Evolutionary conservation across 2,888 invertebrate species (phyloP).

Genomic region (Tinea trinotella): DNA sequence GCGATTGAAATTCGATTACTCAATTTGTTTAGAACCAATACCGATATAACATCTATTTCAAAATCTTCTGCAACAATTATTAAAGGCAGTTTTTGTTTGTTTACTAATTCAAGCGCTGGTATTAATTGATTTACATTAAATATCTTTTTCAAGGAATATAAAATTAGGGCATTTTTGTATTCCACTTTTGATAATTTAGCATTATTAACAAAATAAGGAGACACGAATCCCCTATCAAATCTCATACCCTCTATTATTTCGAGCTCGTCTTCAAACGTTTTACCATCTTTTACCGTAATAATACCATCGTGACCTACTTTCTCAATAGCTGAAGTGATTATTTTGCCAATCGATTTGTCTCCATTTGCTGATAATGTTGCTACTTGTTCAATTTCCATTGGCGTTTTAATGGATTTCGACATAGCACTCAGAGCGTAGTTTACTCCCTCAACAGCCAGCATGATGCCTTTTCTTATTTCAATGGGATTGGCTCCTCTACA

Average conservation of each 20-base stretch:
- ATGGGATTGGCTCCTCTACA: constrained; percentile 97
- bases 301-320: constrained; percentile 97
- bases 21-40: constrained; percentile 88
- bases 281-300: constrained; percentile 99
- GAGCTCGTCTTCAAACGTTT: constrained; percentile 94
- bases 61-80: constrained; percentile 96
- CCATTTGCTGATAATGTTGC: constrained; percentile 99
- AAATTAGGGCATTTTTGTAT: constrained; percentile 92
- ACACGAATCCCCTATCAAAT: constrained; percentile 98
- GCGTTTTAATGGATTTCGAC: constrained; percentile 93
- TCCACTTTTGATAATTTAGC: constrained; percentile 98
- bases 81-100: constrained; percentile 90
- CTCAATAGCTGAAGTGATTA: constrained; percentile 97
- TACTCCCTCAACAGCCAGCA: constrained; percentile 94
- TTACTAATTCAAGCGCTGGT: constrained; percentile 96
- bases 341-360: constrained; percentile 87
- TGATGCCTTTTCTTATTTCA: constrained; percentile 91
- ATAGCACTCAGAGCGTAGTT: constrained; percentile 86
- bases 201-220: constrained; percentile 98
- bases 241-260: constrained; percentile 98
- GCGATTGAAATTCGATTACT: constrained; percentile 94
- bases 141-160: constrained; percentile 98
- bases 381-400: constrained; percentile 98
- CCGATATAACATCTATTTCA: constrained; percentile 93
- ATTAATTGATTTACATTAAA: constrained; percentile 94